phyloP scores from a whole-genome alignment of 2,113 vertebrate genomes.

The Antechinus stuartii region DNA sequence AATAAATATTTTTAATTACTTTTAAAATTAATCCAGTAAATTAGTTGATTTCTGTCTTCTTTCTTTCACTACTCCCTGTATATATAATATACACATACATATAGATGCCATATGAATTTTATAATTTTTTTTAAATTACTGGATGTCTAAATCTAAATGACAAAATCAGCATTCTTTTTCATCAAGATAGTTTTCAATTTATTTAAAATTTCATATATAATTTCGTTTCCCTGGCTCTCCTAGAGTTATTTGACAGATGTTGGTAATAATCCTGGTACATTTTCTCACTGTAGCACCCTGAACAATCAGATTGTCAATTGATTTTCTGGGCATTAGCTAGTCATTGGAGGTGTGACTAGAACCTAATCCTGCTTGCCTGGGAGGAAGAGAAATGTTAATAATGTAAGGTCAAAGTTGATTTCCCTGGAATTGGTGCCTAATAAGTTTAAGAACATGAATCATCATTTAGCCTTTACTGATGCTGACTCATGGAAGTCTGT shows the following conservation, averaged over 20 bases:
- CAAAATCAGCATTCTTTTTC: constrained; percentile 71
- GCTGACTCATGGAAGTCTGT: constrained; percentile 73
- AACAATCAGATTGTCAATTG: constrained; percentile 50
- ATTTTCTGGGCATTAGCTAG: constrained; percentile 62
- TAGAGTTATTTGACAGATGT: constrained; percentile 53
- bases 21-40: constrained; percentile 55
- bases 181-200: constrained; percentile 75
- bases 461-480: constrained; percentile 74
- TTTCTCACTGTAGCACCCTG: constrained; percentile 24
- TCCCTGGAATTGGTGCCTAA: constrained; percentile 19
- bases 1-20: no score
- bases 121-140: constrained; percentile 23
- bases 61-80: background rate
- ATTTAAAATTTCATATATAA: constrained; percentile 68
- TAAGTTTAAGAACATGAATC: constrained; percentile 66
- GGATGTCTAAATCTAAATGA: constrained; percentile 57
- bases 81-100: background rate
- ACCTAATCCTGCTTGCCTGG: constrained; percentile 59
- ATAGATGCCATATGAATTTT: constrained; percentile 54
- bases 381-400: constrained; percentile 49
- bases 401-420: constrained; percentile 68
- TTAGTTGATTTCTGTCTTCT: background rate
- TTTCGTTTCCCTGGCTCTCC: constrained; percentile 68
- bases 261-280: constrained; percentile 24
- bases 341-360: constrained; percentile 60